phyloP scores from a whole-genome alignment of 2,888 invertebrate species.

The Macropis europaea region DNA sequence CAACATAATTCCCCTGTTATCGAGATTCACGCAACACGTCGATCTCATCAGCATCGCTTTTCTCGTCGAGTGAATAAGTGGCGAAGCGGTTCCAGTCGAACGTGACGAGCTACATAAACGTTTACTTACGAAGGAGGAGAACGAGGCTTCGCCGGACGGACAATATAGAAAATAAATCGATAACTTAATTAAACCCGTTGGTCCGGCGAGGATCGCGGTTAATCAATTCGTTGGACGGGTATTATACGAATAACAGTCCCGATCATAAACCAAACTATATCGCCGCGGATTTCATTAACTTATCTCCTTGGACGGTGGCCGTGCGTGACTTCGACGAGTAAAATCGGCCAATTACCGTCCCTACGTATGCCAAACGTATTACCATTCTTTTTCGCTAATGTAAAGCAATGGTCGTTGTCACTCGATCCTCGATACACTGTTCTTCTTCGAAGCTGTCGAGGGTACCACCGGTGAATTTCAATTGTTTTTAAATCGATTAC shows the following conservation, averaged over 20 bases:
- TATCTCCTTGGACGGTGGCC: conserved; percentile 65
- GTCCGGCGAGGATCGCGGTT: conserved; percentile 63
- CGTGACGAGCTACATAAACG: conserved; percentile 65
- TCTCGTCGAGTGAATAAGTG: conserved; percentile 32
- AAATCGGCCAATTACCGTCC: conserved; percentile 64
- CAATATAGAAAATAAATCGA: conserved; percentile 76
- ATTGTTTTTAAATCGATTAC: too few relatives aligned
- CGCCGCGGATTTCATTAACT: conserved; percentile 77
- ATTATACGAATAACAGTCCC: conserved; percentile 70
- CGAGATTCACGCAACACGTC: conserved; percentile 38
- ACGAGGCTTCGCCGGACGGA: conserved; percentile 53
- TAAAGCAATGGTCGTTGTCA: conserved; percentile 40
- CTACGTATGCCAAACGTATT: conserved; percentile 32
- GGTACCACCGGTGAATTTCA: too few relatives aligned
- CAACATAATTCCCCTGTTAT: conserved; percentile 27
- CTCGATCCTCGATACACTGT: conserved; percentile 12
- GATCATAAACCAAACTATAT: conserved; percentile 73
- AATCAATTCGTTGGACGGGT: conserved; percentile 70
- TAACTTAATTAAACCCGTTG: conserved; percentile 75
- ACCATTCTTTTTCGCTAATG: conserved; percentile 31
- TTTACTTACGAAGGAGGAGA: conserved; percentile 51
- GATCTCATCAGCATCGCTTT: conserved; percentile 46
- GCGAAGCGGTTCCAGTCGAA: conserved; percentile 36
- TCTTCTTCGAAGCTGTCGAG: not conserved
- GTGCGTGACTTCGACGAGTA: conserved; percentile 76